A percentile compares a stretch with the other conserved stretches of the same genome.
These are phyloP conservation scores for Conus ventricosus DNA, from an alignment of 1,140 invertebrate species.

Conservation along the genomic window DNA sequence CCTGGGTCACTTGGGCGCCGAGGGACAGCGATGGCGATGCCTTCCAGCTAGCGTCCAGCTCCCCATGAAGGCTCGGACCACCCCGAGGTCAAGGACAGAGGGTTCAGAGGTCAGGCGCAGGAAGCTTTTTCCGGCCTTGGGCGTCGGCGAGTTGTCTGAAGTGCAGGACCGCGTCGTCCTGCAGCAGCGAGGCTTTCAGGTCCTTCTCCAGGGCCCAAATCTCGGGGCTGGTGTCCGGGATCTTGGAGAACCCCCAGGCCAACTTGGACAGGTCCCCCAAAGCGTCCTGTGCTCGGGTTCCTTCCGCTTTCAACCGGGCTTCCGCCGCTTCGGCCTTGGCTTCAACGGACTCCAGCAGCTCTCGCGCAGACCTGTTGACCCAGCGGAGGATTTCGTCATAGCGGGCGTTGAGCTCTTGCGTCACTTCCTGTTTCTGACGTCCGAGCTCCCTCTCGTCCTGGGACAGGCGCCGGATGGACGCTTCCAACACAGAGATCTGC, in stretches of 20 bases:
- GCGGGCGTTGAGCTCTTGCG: not conserved
- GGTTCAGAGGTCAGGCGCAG: not conserved
- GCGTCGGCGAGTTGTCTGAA: not conserved
- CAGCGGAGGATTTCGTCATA: constrained; percentile 15
- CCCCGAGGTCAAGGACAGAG: not conserved
- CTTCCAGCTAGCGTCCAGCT: not conserved
- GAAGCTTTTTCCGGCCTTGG: not conserved
- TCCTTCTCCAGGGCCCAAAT: not conserved
- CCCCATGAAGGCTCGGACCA: not conserved
- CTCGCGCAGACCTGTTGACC: not conserved
- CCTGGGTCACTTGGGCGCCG: not conserved
- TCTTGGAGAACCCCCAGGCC: not conserved
- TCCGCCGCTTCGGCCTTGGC: not conserved
- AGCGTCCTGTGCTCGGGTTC: not conserved
- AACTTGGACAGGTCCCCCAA: not conserved
- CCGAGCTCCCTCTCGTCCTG: not conserved
- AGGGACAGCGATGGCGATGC: not conserved
- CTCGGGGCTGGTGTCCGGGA: not conserved
- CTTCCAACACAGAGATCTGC: not conserved
- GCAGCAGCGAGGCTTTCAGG: not conserved
- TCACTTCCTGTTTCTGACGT: constrained; percentile 24
- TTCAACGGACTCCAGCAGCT: not conserved
- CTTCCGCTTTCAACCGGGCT: not conserved
- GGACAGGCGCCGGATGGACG: not conserved
- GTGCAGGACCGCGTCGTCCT: not conserved